Conservation (phyloP, 2,113 vertebrate species). For the Eclectus roratus region DNA sequence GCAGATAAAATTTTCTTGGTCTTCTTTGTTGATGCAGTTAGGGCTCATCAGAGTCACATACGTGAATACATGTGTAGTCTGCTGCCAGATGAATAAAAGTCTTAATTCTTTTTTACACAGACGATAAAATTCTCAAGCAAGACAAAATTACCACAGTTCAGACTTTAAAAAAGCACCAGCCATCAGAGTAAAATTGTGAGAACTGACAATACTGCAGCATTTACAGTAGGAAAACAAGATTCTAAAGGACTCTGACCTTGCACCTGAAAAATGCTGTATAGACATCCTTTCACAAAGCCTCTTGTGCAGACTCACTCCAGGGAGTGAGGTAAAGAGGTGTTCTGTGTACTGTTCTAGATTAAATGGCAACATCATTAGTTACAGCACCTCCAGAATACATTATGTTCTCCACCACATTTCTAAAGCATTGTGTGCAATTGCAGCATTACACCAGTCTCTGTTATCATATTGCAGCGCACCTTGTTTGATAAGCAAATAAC, state of each 20-base stretch:
- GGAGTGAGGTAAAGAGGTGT: not conserved
- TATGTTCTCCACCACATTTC: not conserved
- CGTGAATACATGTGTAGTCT: not conserved
- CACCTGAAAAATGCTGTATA: not conserved
- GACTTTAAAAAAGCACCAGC: not conserved
- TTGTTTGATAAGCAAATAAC: not conserved
- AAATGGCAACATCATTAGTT: not conserved
- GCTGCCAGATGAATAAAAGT: not conserved
- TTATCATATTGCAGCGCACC: not conserved
- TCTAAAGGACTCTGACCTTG: not conserved
- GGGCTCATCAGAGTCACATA: not conserved
- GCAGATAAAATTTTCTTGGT: not conserved
- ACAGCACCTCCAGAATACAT: fast-evolving
- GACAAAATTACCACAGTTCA: not conserved
- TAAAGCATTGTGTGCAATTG: not conserved
- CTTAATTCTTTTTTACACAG: not conserved
- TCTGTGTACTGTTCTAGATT: not conserved
- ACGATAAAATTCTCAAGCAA: not conserved
- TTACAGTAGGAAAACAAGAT: not conserved
- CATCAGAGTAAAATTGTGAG: not conserved
- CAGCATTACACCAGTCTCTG: not conserved
- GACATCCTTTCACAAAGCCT: not conserved
- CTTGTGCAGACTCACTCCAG: not conserved
- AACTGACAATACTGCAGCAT: not conserved
- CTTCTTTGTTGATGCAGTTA: not conserved